Base-by-base conservation (phyloP, 2,888 invertebrate genomes). In the Fissipunctia ypsillon region DNA sequence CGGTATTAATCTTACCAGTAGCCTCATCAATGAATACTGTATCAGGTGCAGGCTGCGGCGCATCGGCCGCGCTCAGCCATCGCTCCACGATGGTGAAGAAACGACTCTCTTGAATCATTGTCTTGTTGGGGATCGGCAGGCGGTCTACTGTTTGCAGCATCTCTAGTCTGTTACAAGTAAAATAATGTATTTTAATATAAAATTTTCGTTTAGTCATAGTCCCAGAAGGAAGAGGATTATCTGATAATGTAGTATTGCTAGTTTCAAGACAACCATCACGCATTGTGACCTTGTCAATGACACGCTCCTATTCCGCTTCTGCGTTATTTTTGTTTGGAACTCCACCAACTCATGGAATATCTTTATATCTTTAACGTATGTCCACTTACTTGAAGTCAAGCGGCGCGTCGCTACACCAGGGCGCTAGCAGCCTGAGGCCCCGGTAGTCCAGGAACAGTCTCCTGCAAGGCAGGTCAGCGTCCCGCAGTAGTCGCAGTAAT, bases 371-470 rank as follows among this genome's bases (percentile, higher is more conserved):
- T 41, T 22, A 14, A 22, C 22, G 0, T 16, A 16, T 41, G 7
- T 14, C 28, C 6, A 93, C 94, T 59, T 87, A 96, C 92, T 94
- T 96, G 86, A 96, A 95, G 70, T 95, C 93, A 0, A 94, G 89
- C 31, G 97, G 96, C 0, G 97, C 97, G 89, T 98, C 98, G 74
- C 97, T 97, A 97, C 99, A 99, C 98, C 99, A 99, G 43, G 98
- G 98, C 96, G 99, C 99, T 74, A 99, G 96, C 70, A 99, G 95
- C 10, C 98, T 96, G 71, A 99, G 96, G 0, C 99, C 99, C 89
- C 99, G 99, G 94, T 99, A 99, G 95, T 99, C 99, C 71, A 99
- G 97, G 95, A 99, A 99, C 79, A 99, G 96, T 25, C 99, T 96
- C 16, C 98, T 97, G 90, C 98, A 99, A 0, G 98, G 98, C 87